Conservation (phyloP, 2,113 vertebrate genomes). For the Triplophysa dalaica region DNA sequence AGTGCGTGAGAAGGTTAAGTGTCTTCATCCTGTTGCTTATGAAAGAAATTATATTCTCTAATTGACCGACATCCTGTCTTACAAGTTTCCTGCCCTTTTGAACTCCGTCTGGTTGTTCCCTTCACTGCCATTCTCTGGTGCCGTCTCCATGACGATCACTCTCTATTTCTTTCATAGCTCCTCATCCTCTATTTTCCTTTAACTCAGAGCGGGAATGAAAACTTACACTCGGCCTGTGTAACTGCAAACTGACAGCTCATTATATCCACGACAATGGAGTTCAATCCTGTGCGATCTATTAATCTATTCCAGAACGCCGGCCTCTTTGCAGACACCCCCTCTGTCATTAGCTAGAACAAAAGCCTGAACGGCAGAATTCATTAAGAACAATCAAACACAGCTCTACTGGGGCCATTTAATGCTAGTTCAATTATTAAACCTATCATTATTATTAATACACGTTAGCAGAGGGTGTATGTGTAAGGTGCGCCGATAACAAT, state of each 20-base stretch:
- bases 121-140: neutral
- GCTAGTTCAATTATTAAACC: slow-evolving; percentile 69
- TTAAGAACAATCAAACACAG: slow-evolving; percentile 68
- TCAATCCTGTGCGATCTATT: slow-evolving; percentile 69
- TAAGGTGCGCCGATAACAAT: slow-evolving; percentile 38
- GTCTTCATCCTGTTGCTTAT: neutral
- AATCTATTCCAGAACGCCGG: slow-evolving; percentile 62
- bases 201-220: slow-evolving; percentile 44
- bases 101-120: slow-evolving; percentile 53
- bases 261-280: slow-evolving; percentile 67
- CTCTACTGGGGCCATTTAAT: slow-evolving; percentile 66
- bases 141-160: neutral
- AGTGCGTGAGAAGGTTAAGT: slow-evolving; percentile 21
- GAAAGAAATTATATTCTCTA: slow-evolving; percentile 54
- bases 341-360: slow-evolving; percentile 72
- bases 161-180: slow-evolving; percentile 18
- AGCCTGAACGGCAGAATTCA: slow-evolving; percentile 63
- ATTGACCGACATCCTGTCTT: slow-evolving; percentile 51
- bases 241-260: slow-evolving; percentile 68
- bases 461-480: slow-evolving; percentile 48
- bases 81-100: slow-evolving; percentile 57
- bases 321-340: slow-evolving; percentile 55
- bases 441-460: slow-evolving; percentile 69
- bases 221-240: slow-evolving; percentile 46
- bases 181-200: slow-evolving; percentile 39